A percentile compares a stretch with the other conserved stretches of the same genome.
These are phyloP conservation scores for Pseudococcus longispinus DNA, from an alignment of 2,888 invertebrate species.

Conservation along the genomic window DNA sequence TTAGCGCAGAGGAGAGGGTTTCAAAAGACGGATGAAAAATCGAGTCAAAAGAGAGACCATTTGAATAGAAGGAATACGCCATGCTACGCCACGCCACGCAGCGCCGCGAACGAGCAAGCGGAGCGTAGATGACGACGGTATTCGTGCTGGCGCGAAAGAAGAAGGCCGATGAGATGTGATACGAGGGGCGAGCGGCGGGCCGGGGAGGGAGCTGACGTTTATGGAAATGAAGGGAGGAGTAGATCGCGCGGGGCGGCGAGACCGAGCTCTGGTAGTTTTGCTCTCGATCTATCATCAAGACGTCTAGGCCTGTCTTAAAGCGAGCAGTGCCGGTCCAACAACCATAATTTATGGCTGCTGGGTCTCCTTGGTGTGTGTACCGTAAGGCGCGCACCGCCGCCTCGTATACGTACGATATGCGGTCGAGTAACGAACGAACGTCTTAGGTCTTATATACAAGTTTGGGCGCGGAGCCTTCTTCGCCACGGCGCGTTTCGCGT, in stretches of 20 bases:
- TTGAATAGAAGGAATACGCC: slow-evolving; percentile 22
- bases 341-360: slow-evolving; percentile 54
- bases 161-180: neutral
- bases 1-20: neutral
- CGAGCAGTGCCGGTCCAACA: slow-evolving; percentile 51
- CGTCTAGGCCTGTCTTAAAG: slow-evolving; percentile 56
- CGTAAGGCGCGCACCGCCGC: neutral
- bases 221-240: slow-evolving; percentile 42
- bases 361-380: slow-evolving; percentile 27
- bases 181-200: too few relatives aligned
- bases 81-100: neutral
- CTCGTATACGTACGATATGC: slow-evolving; percentile 11
- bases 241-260: neutral
- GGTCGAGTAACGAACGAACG: slow-evolving; percentile 54
- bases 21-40: slow-evolving; percentile 46
- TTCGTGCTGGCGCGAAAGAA: neutral
- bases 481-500: neutral
- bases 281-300: slow-evolving; percentile 57
- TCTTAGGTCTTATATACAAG: slow-evolving; percentile 48
- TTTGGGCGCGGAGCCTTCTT: neutral
- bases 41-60: slow-evolving; percentile 40
- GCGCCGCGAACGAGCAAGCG: neutral
- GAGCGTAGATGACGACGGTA: slow-evolving; percentile 11
- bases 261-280: slow-evolving; percentile 51
- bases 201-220: slow-evolving; percentile 2